Evolutionary conservation across 2,113 vertebrate genomes (phyloP).

Genomic region (Mus spicilegus): DNA sequence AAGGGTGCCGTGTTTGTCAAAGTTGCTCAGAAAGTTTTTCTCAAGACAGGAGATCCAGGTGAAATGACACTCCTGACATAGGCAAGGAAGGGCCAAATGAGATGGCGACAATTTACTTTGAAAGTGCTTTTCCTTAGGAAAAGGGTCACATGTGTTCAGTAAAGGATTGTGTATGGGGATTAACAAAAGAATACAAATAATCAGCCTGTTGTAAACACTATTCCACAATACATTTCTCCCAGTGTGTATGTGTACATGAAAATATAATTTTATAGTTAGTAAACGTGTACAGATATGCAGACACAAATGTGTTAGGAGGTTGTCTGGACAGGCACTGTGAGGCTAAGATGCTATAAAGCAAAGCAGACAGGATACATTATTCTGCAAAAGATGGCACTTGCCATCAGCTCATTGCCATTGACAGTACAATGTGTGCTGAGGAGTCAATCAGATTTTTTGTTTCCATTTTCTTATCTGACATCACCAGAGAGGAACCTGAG

Average conservation of each 20-base stretch:
- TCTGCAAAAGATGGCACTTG: constrained; percentile 47
- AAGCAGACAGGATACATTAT: constrained; percentile 69
- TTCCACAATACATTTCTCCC: neutral
- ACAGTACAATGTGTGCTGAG: constrained; percentile 62
- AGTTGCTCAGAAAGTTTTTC: neutral
- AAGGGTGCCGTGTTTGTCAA: neutral
- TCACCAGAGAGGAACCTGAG: constrained; percentile 55
- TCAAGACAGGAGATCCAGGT: neutral
- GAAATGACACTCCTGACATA: neutral
- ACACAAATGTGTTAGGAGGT: constrained; percentile 1
- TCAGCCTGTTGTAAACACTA: neutral
- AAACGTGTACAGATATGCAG: neutral
- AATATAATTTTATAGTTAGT: constrained; percentile 1
- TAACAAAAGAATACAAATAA: neutral
- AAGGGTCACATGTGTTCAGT: neutral
- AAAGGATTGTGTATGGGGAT: neutral
- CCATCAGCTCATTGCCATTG: constrained; percentile 22
- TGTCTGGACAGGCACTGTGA: constrained; percentile 57
- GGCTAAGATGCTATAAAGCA: constrained; percentile 73
- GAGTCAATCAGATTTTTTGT: constrained; percentile 48
- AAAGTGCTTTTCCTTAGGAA: constrained; percentile 5
- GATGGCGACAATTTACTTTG: neutral
- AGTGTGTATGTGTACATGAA: neutral
- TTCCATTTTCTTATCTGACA: constrained; percentile 69
- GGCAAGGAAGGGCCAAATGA: neutral